Evolutionary conservation across 2,888 invertebrate species (phyloP).

Genomic region (Apotomis betuletana): DNA sequence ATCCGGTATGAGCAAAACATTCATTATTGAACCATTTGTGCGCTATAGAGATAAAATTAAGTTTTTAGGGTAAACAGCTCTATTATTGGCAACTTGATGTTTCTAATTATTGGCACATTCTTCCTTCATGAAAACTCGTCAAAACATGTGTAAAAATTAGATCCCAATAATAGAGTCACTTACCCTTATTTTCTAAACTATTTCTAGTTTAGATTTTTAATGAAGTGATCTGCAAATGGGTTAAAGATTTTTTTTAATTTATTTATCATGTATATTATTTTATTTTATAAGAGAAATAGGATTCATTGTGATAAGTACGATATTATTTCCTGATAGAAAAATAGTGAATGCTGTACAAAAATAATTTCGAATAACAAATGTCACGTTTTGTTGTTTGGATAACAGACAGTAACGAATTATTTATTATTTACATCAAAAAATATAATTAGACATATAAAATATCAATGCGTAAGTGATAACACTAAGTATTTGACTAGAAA

Average conservation of each 20-base stretch:
- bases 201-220: too few species aligned
- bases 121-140: not conserved
- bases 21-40: constrained; percentile 8
- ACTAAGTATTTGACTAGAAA: constrained; percentile 35
- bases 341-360: constrained; percentile 31
- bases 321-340: constrained; percentile 25
- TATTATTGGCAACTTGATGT: not conserved
- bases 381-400: constrained; percentile 7
- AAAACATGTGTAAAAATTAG: not conserved
- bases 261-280: not conserved
- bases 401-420: constrained; percentile 9
- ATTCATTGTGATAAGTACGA: constrained; percentile 27
- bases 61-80: not conserved
- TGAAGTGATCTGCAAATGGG: too few species aligned
- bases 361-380: constrained; percentile 27
- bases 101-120: not conserved
- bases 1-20: not conserved
- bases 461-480: not conserved
- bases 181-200: too few species aligned
- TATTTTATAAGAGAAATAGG: constrained; percentile 12
- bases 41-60: constrained; percentile 2
- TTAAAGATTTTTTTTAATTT: too few species aligned
- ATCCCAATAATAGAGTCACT: too few species aligned
- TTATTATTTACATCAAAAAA: constrained; percentile 27
- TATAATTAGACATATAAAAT: constrained; percentile 10